Conservation (phyloP, 2,113 vertebrate genomes). For the Salminus brasiliensis region DNA sequence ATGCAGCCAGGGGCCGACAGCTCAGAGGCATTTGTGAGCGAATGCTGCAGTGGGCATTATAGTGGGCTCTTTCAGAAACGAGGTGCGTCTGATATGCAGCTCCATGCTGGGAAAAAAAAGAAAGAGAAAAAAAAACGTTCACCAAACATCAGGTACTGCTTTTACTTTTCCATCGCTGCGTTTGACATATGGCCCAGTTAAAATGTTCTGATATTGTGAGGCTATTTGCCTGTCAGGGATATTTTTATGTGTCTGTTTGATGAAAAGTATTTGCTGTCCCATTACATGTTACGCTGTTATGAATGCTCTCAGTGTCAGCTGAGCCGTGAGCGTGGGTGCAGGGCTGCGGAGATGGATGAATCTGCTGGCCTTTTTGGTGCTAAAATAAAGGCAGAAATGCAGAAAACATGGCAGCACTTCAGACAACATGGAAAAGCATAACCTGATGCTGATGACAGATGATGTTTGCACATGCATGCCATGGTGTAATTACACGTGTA, state of each 20-base stretch:
- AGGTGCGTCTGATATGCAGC: slow-evolving; percentile 58
- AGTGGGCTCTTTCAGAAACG: slow-evolving; percentile 54
- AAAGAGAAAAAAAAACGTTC: slow-evolving; percentile 51
- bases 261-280: slow-evolving; percentile 58
- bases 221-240: slow-evolving; percentile 56
- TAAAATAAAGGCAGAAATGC: slow-evolving; percentile 30
- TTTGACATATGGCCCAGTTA: slow-evolving; percentile 60
- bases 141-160: slow-evolving; percentile 47
- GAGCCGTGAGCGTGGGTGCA: background rate
- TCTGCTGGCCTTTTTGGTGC: background rate
- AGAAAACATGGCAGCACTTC: slow-evolving; percentile 12
- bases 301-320: slow-evolving; percentile 48
- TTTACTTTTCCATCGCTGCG: slow-evolving; percentile 57
- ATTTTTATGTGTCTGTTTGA: slow-evolving; percentile 39
- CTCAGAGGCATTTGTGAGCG: slow-evolving; percentile 64
- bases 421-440: slow-evolving; percentile 46
- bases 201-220: slow-evolving; percentile 57
- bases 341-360: background rate
- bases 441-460: no score
- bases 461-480: no score
- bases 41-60: slow-evolving; percentile 55
- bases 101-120: slow-evolving; percentile 40
- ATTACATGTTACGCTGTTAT: slow-evolving; percentile 52
- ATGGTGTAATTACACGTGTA: no score
- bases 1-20: slow-evolving; percentile 53